phyloP scores from a whole-genome alignment of 2,888 invertebrate genomes.

The Limnephilus lunatus region DNA sequence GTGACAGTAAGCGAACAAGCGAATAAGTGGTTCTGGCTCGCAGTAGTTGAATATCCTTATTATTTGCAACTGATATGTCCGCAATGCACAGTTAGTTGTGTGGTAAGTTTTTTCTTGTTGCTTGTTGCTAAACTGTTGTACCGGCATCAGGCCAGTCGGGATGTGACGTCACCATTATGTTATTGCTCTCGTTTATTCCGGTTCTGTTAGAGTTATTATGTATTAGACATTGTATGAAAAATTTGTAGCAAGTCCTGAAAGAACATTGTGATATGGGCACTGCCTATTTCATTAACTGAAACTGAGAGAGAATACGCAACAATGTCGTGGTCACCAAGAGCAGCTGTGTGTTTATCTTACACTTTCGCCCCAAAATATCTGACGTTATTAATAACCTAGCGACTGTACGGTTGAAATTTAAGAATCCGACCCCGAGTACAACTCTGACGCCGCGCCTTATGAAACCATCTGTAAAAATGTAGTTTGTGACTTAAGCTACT shows the following conservation, averaged over 20 bases:
- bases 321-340: too few relatives aligned
- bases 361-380: too few relatives aligned
- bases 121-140: not conserved
- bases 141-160: not conserved
- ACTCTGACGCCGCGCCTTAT: too few relatives aligned
- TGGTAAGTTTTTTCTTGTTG: not conserved
- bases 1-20: not conserved
- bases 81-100: conserved; percentile 2
- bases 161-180: not conserved
- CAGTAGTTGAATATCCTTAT: not conserved
- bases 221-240: not conserved
- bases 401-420: too few relatives aligned
- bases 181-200: not conserved
- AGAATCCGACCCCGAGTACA: too few relatives aligned
- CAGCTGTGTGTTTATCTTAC: too few relatives aligned
- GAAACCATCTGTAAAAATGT: too few relatives aligned
- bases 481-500: too few relatives aligned
- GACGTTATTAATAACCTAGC: too few relatives aligned
- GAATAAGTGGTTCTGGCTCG: not conserved
- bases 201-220: not conserved
- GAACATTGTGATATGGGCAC: not conserved
- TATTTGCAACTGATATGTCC: not conserved
- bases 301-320: not conserved
- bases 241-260: not conserved
- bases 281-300: not conserved